Percentiles rank a stretch among this genome's conserved stretches.
These are phyloP conservation scores for Ephydatia muelleri DNA, from an alignment of 37 sponge, comb jelly and placozoan species.

Conservation along the genomic window DNA sequence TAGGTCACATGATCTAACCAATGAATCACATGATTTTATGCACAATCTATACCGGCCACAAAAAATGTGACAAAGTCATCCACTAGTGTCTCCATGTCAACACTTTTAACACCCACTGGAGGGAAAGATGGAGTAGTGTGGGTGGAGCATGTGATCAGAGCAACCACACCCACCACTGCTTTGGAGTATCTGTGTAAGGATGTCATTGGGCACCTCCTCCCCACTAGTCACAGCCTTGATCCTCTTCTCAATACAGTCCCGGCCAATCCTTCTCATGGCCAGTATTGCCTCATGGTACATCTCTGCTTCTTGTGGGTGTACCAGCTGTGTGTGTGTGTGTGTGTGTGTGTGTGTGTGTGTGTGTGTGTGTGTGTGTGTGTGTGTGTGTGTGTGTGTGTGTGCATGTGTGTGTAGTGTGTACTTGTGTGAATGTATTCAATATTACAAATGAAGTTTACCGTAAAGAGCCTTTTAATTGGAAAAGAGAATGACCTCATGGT, in stretches of 20 bases:
- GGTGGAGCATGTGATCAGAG: background rate
- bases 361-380: constrained; percentile 14
- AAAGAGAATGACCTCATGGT: background rate
- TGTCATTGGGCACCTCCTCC: constrained; percentile 27
- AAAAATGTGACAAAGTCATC: constrained; percentile 33
- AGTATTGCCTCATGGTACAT: constrained; percentile 9
- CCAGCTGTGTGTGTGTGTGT: constrained; percentile 6
- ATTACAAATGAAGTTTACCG: background rate
- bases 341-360: constrained; percentile 20
- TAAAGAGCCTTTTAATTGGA: background rate
- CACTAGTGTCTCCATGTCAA: constrained; percentile 12
- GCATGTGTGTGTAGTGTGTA: background rate
- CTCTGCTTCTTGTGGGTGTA: background rate
- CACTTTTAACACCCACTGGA: background rate
- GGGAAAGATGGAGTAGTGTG: background rate
- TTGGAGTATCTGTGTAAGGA: constrained; percentile 10
- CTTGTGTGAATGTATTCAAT: background rate
- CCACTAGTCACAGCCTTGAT: constrained; percentile 14
- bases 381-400: constrained; percentile 17
- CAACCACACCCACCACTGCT: background rate
- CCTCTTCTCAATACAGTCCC: constrained; percentile 27
- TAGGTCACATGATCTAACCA: background rate
- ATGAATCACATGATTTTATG: background rate
- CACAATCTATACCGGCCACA: constrained; percentile 8
- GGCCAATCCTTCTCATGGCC: constrained; percentile 28